Conservation (phyloP, 2,797 vertebrate genomes). For the Schizopygopsis pylzovi region DNA sequence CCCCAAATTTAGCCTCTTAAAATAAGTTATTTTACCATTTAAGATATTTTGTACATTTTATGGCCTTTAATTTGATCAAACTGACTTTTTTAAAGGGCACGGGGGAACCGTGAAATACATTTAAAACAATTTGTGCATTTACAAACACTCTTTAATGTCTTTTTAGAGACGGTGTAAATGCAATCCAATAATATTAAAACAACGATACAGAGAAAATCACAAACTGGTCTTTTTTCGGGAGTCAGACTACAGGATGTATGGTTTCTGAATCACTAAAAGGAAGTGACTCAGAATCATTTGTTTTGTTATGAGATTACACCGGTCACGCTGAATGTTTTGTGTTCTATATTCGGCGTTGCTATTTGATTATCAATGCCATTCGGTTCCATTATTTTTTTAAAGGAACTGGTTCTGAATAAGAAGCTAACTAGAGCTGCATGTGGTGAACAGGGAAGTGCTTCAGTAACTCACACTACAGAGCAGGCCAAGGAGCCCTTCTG, state of each 20-base stretch:
- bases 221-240: not conserved
- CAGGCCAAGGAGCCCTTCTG: slow-evolving; percentile 97
- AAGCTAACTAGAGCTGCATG: not conserved
- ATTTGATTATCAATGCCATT: not conserved
- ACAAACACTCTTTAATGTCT: not conserved
- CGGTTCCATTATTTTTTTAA: slow-evolving; percentile 36
- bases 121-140: not conserved
- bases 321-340: not conserved
- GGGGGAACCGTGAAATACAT: not conserved
- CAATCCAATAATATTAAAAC: not conserved
- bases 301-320: not conserved
- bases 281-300: not conserved
- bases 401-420: slow-evolving; percentile 67
- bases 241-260: no score
- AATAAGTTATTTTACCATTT: not conserved
- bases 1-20: not conserved
- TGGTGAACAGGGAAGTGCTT: slow-evolving; percentile 60
- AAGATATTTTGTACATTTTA: not conserved
- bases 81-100: not conserved
- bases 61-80: not conserved
- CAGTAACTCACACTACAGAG: slow-evolving; percentile 89
- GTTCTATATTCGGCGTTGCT: not conserved
- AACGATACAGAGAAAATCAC: not conserved
- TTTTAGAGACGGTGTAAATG: not conserved
- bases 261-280: slow-evolving; percentile 2